Base-by-base conservation (phyloP, 2,888 invertebrate genomes). In the Gastracanthus pulcherrimus region DNA sequence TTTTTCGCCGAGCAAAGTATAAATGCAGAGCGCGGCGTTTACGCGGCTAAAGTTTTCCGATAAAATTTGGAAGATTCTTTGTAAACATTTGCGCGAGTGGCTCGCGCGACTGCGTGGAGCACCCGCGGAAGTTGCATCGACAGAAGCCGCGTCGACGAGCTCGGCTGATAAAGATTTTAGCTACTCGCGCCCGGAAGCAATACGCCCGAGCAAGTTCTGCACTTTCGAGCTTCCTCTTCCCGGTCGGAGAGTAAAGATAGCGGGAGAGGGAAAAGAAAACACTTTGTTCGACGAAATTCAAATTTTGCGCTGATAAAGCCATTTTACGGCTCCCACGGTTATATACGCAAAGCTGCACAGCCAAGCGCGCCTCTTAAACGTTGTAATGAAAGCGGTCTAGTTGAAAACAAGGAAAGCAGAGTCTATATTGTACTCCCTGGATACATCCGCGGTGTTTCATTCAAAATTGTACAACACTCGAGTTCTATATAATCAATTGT, bases 371-470 rank as follows among this genome's bases (percentile, higher is more conserved):
- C n/a, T n/a, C n/a, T n/a, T n/a, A n/a, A n/a, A n/a, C n/a, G n/a
- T n/a, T n/a, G n/a, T n/a, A n/a, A n/a, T n/a, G n/a, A n/a, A n/a
- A n/a, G n/a, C n/a, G n/a, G n/a, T n/a, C n/a, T n/a, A n/a, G n/a
- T n/a, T n/a, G n/a, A n/a, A n/a, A n/a, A n/a, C n/a, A n/a, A n/a
- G n/a, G n/a, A 9, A 41, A 13, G 38, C 38, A 13, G 38, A 1
- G 13, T 41, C 41, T 41, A 41, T 3, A 41, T 41, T 41, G 16
- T n/a, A n/a, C n/a, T n/a, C 16, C 41, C 45, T 41, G 16, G 38
- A n/a, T 38, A 38, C 13, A 19, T 26, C 45, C 36, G 48, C n/a
- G n/a, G 31, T 75, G 55, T 76, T 76, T 76, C 67, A 76, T 76
- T 76, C 66, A 76, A 26, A 55, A 55, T 38, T 55, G 23, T 55